phyloP scores from a whole-genome alignment of 2,797 vertebrate species.

The Typhlichthys eigenmanni region DNA sequence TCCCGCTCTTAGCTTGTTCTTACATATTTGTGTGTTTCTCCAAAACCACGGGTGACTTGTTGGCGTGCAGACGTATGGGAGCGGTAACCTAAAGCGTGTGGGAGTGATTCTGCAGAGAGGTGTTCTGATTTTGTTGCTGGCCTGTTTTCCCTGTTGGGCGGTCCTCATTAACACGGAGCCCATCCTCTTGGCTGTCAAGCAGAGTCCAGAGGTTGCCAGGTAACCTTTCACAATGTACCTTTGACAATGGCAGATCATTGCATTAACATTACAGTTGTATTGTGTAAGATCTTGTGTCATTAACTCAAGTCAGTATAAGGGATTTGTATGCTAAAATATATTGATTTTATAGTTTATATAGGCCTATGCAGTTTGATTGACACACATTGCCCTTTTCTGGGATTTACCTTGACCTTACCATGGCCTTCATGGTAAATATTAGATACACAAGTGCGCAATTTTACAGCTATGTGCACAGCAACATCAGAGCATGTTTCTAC shows the following conservation, averaged over 20 bases:
- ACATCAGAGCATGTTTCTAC: too few relatives aligned
- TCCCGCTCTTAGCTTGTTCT: constrained; percentile 2
- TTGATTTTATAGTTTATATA: too few relatives aligned
- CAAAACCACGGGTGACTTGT: constrained; percentile 3
- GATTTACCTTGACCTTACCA: too few relatives aligned
- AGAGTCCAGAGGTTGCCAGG: constrained; percentile 86
- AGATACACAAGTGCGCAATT: too few relatives aligned
- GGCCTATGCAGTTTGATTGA: too few relatives aligned
- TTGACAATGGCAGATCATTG: not conserved
- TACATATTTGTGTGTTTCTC: constrained; percentile 6
- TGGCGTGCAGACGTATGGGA: constrained; percentile 82
- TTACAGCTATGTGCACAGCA: too few relatives aligned
- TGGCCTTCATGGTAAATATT: too few relatives aligned
- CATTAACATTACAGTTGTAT: too few relatives aligned
- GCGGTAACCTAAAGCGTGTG: constrained; percentile 87
- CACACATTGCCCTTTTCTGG: too few relatives aligned
- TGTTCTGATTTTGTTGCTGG: constrained; percentile 84
- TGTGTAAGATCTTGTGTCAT: too few relatives aligned
- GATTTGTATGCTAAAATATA: too few relatives aligned
- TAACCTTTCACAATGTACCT: constrained; percentile 47
- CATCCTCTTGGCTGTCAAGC: constrained; percentile 81
- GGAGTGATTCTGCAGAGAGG: constrained; percentile 90
- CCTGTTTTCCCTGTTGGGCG: constrained; percentile 93
- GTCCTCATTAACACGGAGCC: constrained; percentile 88
- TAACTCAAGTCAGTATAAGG: too few relatives aligned